Base-by-base conservation (phyloP, 1,140 invertebrate species). In the Cydia strobilella region DNA sequence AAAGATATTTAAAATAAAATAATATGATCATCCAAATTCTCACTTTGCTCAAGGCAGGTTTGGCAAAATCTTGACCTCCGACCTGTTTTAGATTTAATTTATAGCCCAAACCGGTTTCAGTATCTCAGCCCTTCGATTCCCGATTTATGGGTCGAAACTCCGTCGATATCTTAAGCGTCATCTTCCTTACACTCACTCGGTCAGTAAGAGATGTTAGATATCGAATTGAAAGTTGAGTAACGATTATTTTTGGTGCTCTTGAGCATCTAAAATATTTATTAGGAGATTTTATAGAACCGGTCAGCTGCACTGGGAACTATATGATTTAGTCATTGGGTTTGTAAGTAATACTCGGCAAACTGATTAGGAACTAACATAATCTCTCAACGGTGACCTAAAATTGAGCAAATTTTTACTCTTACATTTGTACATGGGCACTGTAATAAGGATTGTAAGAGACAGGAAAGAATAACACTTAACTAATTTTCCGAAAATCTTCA, bases 91-190 rank as follows among this genome's bases (percentile, higher is more conserved):
- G 62, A 66, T 76, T 72, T 75, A 77, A 79, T 79, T 81, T 79
- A 79, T 79, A 76, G 75, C 78, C 77, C 73, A 35, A 78, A 81
- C 78, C 78, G 75, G 80, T 79, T 77, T 74, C 72, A 39, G 72
- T 75, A 69, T 69, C 65, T n/a, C n/a, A 73, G 72, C 72, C 42
- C 48, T 73, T 25, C 72, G 65, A 69, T 69, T 35, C 65, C 23
- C 63, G 63, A 66, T 66, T 66, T 66, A 66, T 69, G 65, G 27
- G 65, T 69, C 65, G 31, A 69, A 69, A 69, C 27, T 20, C 35
- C 9, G n/a, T 69, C 65, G 27, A 18, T 69, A 69, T 69, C 65
- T 69, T 18, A 35, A 69, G 27, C 27, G 65, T 18, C 65, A 69
- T 69, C 65, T 69, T 35, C 35, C 65, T 69, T n/a, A 69, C 65